Base-by-base conservation (phyloP, 2,888 invertebrate species). In the Gasteruption jaculator region DNA sequence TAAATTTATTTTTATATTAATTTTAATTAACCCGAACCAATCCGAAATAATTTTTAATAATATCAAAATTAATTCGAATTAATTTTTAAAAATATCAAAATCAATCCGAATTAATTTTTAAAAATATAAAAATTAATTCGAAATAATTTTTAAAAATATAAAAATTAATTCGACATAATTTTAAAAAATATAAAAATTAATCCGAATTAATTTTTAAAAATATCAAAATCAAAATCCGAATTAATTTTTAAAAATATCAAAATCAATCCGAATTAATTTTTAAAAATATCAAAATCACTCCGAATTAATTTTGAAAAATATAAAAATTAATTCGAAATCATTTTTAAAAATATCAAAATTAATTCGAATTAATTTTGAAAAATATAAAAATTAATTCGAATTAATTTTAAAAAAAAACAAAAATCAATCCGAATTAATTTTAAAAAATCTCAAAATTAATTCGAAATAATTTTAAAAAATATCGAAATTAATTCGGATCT, bases 81-180 rank as follows among this genome's bases (percentile, higher is more conserved):
- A n/a, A n/a, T n/a, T n/a, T n/a, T n/a, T n/a, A n/a, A n/a, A n/a
- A n/a, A n/a, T n/a, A n/a, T n/a, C n/a, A n/a, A n/a, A n/a, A n/a
- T n/a, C n/a, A n/a, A n/a, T n/a, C n/a, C n/a, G n/a, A n/a, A n/a
- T n/a, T n/a, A n/a, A n/a, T n/a, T n/a, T n/a, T n/a, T n/a, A n/a
- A n/a, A n/a, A 11, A 40, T 7, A 25, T 7, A n/a, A 15, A 19
- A 3, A 11, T 27, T 19, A 27, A 37, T 37, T 27, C 30, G 22
- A 27, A 38, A 20, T 18, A n/a, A 7, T n/a, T 11, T 10, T 20
- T 14, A 8, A 2, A 27, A 18, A 41, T 11, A 45, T 2, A 41
- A 16, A 8, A 14, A 29, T 11, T 14, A 29, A 5, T 29, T 6
- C 10, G 10, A 22, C 24, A 8, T 22, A 8, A 26, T 26, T 7